Evolutionary conservation across 1,140 invertebrate species (phyloP).

Genomic region (Musca domestica): DNA sequence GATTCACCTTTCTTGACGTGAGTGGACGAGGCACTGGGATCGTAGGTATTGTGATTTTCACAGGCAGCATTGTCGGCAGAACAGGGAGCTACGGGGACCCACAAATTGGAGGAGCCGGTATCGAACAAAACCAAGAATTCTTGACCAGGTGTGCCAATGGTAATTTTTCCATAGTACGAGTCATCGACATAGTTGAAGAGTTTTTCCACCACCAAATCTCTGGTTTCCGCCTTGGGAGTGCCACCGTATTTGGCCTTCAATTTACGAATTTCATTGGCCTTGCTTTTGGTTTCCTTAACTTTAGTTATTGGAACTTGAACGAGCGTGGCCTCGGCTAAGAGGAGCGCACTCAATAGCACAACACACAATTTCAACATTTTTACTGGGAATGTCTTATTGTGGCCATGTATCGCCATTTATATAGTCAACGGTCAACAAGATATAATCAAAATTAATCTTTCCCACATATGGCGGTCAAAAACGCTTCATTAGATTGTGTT

Average conservation of each 20-base stretch:
- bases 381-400: no score
- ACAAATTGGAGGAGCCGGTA: slow-evolving; percentile 96
- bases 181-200: slow-evolving; percentile 84
- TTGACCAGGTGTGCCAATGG: slow-evolving; percentile 90
- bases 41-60: slow-evolving; percentile 82
- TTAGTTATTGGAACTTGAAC: slow-evolving; percentile 20
- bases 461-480: no score
- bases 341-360: not conserved
- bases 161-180: slow-evolving; percentile 93
- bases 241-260: slow-evolving; percentile 39
- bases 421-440: no score
- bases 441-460: no score
- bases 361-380: slow-evolving; percentile 22
- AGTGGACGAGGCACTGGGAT: slow-evolving; percentile 75
- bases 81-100: slow-evolving; percentile 89
- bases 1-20: slow-evolving; percentile 85
- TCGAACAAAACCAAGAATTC: slow-evolving; percentile 95
- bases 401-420: no score
- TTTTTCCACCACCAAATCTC: slow-evolving; percentile 44
- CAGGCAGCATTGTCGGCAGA: slow-evolving; percentile 84
- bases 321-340: slow-evolving; percentile 17
- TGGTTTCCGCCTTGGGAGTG: slow-evolving; percentile 40
- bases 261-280: slow-evolving; percentile 24
- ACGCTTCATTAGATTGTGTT: no score
- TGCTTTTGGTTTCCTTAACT: not conserved